Base-by-base conservation (phyloP, 2,113 vertebrate species). In the Ptychochromis oligacanthus region DNA sequence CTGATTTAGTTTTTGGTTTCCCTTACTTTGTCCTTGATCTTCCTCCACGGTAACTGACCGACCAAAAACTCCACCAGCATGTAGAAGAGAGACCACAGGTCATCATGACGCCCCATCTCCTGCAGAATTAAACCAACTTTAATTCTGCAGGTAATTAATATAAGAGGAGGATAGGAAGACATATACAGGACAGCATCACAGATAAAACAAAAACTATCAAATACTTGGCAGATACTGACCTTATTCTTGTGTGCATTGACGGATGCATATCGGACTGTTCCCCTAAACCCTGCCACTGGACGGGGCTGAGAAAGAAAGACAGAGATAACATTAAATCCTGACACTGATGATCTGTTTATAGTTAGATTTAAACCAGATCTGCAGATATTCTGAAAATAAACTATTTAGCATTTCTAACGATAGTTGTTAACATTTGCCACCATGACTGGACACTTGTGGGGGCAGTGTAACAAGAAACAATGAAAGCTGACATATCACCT, bases 61-160 rank as follows among this genome's bases (percentile, higher is more conserved):
- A 99, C 96, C 74, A 99, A 96, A 93, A 99, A 99, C 89, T 99
- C 98, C 87, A 99, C 98, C 93, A 99, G 93, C 98, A 99, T 99
- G 95, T 99, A 99, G 95, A 99, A 99, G 34, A 99, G 96, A 88
- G 98, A 99, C 98, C 98, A 99, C 76, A 99, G 96, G 90, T 99
- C 98, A 87, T 99, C 98, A 62, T 99, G 98, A 31, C 98, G 97
- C 82, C 98, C 98, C 98, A 99, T 99, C 93, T 99, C 98, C 98
- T 99, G 95, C 74, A 84, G 59, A 52, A 70, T 60, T 5, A 89
- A 43, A 74, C 12, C 38, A 60, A 22, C n/a, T 28, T n/a, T n/a
- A n/a, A n/a, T n/a, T n/a, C n/a, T n/a, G n/a, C n/a, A n/a, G n/a
- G n/a, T n/a, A n/a, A 31, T 52, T 24, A 10, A 70, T 49, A 20